Percentiles rank a stretch among this genome's conserved stretches.
Evolutionary conservation across 2,888 invertebrate species (phyloP).

Genomic region (Ommatoiulus sabulosus): DNA sequence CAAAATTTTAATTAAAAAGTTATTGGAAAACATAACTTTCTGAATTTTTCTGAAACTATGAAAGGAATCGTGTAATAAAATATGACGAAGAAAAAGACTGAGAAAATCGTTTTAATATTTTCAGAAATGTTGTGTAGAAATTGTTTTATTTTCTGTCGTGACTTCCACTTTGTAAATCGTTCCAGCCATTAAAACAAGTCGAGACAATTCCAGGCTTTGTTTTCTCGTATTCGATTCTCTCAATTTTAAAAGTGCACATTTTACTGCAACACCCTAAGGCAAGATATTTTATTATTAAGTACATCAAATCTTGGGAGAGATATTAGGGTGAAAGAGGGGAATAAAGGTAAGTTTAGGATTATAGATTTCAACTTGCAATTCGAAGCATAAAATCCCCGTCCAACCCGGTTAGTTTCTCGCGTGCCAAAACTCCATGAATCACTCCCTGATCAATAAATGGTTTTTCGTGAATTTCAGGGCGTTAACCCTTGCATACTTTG

Average conservation of each 20-base stretch:
- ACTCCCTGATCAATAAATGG: slow-evolving; percentile 16
- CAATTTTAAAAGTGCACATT: not conserved
- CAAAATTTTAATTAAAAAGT: too few relatives aligned
- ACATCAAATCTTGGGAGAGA: not conserved
- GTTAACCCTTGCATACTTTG: slow-evolving; percentile 10
- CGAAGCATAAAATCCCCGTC: not conserved
- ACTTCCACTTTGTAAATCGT: not conserved
- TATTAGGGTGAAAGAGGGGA: not conserved
- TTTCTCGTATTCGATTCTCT: not conserved
- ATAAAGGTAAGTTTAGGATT: not conserved
- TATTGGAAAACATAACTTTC: too few relatives aligned
- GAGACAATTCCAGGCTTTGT: not conserved
- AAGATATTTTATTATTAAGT: not conserved
- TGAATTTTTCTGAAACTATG: too few relatives aligned
- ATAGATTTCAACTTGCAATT: not conserved
- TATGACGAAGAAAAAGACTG: not conserved
- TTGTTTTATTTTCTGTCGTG: too few relatives aligned
- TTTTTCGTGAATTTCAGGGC: not conserved
- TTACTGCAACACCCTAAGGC: not conserved
- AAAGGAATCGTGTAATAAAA: too few relatives aligned
- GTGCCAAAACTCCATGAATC: not conserved
- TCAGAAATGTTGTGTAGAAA: too few relatives aligned
- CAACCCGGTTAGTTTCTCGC: not conserved
- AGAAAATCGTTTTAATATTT: too few relatives aligned
- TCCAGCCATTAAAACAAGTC: not conserved